Percentiles rank a stretch among this genome's conserved stretches.
Conservation (phyloP, 2,888 invertebrate species). For the Tubiluchus corallicola region DNA sequence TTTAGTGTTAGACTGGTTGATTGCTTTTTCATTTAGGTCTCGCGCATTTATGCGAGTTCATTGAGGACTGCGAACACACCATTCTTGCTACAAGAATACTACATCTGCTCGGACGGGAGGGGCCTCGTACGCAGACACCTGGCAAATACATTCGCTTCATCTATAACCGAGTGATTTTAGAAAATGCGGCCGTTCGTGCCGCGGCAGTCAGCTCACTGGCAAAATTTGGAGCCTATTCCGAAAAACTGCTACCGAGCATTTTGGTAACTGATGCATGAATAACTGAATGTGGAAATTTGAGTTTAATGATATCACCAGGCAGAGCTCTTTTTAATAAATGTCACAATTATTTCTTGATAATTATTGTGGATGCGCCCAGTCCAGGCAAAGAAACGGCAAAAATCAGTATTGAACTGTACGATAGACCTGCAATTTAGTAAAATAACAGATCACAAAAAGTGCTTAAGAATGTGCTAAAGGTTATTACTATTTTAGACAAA, state of each 20-base stretch:
- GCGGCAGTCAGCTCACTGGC: slow-evolving; percentile 95
- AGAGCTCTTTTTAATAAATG: too few relatives aligned
- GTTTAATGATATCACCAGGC: too few relatives aligned
- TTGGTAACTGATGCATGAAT: slow-evolving; percentile 38
- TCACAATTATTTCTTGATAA: too few relatives aligned
- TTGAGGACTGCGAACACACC: slow-evolving; percentile 97
- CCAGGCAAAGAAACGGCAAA: too few relatives aligned
- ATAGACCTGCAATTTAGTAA: too few relatives aligned
- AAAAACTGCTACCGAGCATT: slow-evolving; percentile 67
- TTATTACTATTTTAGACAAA: too few relatives aligned
- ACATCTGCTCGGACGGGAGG: slow-evolving; percentile 87
- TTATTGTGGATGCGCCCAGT: too few relatives aligned
- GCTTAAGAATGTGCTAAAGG: too few relatives aligned
- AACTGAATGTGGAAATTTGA: too few relatives aligned
- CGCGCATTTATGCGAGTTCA: slow-evolving; percentile 95
- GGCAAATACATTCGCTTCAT: slow-evolving; percentile 45
- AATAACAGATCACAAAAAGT: too few relatives aligned
- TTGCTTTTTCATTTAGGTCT: slow-evolving; percentile 33
- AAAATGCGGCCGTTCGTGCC: slow-evolving; percentile 69
- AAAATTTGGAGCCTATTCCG: slow-evolving; percentile 90
- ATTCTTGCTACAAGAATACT: slow-evolving; percentile 87
- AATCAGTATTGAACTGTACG: too few relatives aligned
- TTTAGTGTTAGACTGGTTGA: background rate
- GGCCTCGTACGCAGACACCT: slow-evolving; percentile 80
- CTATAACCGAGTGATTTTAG: slow-evolving; percentile 67